Conservation (phyloP, 2,797 vertebrate genomes). For the Moxostoma hubbsi region DNA sequence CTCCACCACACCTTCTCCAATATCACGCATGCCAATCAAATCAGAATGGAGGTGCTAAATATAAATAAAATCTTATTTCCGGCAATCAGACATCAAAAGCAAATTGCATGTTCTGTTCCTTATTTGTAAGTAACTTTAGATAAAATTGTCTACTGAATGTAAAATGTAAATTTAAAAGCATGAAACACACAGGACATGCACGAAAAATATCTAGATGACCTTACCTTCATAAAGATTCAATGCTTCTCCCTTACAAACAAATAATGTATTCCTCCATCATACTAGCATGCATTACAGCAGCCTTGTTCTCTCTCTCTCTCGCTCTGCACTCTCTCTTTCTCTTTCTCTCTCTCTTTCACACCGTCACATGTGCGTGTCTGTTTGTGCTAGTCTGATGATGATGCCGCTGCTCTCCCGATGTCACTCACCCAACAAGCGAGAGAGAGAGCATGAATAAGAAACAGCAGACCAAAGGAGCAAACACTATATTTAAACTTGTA, state of each 20-base stretch:
- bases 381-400: constrained; percentile 57
- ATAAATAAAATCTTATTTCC: neutral
- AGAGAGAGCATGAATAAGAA: constrained; percentile 32
- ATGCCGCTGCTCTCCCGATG: constrained; percentile 51
- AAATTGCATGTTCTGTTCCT: too few relatives aligned
- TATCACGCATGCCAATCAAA: constrained; percentile 12
- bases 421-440: constrained; percentile 40
- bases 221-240: constrained; percentile 50
- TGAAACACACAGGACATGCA: neutral
- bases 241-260: constrained; percentile 41
- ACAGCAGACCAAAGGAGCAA: constrained; percentile 13
- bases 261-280: constrained; percentile 51
- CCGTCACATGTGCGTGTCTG: constrained; percentile 60
- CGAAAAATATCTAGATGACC: constrained; percentile 1
- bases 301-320: constrained; percentile 45
- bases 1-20: neutral
- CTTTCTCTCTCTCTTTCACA: constrained; percentile 38
- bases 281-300: constrained; percentile 50
- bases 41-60: constrained; percentile 12
- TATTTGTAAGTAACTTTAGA: too few relatives aligned
- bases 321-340: constrained; percentile 3
- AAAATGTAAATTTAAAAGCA: neutral
- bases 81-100: too few relatives aligned
- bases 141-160: too few relatives aligned
- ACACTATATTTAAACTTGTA: constrained; percentile 27